Conservation (phyloP, 2,888 invertebrate species). For the Phania funesta region DNA sequence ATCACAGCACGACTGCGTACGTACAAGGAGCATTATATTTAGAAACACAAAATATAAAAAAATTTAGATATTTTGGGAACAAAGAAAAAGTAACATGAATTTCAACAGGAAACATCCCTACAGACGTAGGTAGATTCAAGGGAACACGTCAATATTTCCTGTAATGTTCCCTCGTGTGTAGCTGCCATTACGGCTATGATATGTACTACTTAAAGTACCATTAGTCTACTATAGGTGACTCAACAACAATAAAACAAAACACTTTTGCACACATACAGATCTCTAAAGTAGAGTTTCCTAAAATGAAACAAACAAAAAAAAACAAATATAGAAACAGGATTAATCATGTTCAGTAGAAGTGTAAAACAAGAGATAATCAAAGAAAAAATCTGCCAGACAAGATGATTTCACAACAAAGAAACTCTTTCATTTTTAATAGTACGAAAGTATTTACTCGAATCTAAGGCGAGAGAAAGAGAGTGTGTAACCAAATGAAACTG, state of each 20-base stretch:
- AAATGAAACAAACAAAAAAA: not conserved
- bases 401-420: constrained; percentile 40
- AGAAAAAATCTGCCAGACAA: constrained; percentile 8
- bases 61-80: too few species aligned
- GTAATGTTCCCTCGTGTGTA: not conserved
- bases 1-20: too few species aligned
- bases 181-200: not conserved
- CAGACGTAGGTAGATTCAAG: too few species aligned
- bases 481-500: constrained; percentile 23
- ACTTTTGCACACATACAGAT: not conserved
- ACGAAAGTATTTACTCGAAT: constrained; percentile 1
- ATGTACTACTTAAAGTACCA: not conserved
- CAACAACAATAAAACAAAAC: not conserved
- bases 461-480: constrained; percentile 3
- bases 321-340: constrained; percentile 31
- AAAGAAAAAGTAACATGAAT: too few species aligned
- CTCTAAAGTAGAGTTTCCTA: not conserved
- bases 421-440: constrained; percentile 36
- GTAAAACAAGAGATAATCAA: constrained; percentile 31
- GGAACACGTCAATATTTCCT: too few species aligned
- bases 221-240: constrained; percentile 30
- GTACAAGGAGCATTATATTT: too few species aligned
- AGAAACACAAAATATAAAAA: too few species aligned
- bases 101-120: too few species aligned
- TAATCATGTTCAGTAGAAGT: constrained; percentile 49